phyloP scores from a whole-genome alignment of 2,113 vertebrate species.

The Aramus guarauna region DNA sequence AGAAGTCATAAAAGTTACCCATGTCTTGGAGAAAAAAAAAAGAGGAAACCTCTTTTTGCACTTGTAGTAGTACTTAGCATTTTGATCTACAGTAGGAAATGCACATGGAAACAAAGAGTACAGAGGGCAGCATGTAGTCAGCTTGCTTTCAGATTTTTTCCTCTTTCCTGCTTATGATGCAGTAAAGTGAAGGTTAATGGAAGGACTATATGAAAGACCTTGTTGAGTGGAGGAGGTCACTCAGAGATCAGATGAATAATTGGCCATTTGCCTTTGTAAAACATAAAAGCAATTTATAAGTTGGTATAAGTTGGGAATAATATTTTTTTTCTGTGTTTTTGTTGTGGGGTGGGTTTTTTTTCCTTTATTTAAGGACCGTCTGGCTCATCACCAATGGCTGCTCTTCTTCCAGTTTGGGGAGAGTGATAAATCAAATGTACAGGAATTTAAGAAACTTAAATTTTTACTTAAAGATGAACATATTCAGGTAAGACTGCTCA shows the following conservation, averaged over 20 bases:
- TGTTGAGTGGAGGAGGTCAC: not conserved
- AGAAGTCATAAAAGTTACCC: not conserved
- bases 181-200: not conserved
- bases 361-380: constrained; percentile 72
- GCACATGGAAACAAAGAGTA: not conserved
- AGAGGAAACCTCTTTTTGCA: not conserved
- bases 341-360: not conserved
- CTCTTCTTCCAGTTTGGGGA: constrained; percentile 89
- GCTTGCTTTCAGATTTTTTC: not conserved
- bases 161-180: not conserved
- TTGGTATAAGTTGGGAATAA: not conserved
- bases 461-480: constrained; percentile 86
- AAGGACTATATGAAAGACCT: not conserved
- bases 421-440: constrained; percentile 62
- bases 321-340: not conserved
- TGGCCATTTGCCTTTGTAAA: not conserved
- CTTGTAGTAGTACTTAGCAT: not conserved
- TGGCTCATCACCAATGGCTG: constrained; percentile 92
- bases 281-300: not conserved
- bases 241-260: not conserved
- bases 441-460: constrained; percentile 91
- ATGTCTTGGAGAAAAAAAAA: not conserved
- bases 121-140: not conserved
- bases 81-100: not conserved
- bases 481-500: constrained; percentile 84